Percentiles rank a stretch among this genome's conserved stretches.
These are phyloP conservation scores for Conomelus anceps DNA, from an alignment of 2,888 invertebrate species.

Conservation along the genomic window DNA sequence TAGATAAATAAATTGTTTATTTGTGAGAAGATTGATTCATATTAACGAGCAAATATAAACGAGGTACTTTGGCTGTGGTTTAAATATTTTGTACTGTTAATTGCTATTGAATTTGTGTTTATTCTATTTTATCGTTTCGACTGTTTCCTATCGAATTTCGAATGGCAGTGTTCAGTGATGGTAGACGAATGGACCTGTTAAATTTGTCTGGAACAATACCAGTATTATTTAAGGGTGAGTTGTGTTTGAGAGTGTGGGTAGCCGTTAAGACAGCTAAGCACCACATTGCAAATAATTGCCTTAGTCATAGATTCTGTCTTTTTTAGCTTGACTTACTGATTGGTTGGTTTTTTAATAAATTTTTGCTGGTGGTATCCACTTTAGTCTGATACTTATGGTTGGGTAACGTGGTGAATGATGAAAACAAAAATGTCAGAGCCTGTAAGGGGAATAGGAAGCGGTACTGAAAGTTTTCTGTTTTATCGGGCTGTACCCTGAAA, in stretches of 20 bases:
- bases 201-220: conserved; percentile 89
- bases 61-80: no score
- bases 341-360: neutral
- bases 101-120: neutral
- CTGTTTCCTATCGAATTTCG: conserved; percentile 25
- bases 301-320: neutral
- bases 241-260: neutral
- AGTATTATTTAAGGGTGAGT: conserved; percentile 74
- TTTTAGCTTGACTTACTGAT: neutral
- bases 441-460: no score
- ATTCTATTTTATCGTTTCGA: neutral
- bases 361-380: neutral
- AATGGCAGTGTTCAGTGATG: conserved; percentile 77
- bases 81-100: conserved; percentile 17
- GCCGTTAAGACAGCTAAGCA: neutral
- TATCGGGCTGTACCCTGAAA: no score
- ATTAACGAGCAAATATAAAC: no score
- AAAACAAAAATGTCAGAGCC: no score
- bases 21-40: no score
- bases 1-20: no score
- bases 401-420: no score
- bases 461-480: no score
- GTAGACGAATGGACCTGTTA: conserved; percentile 68
- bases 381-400: no score
- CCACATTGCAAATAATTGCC: neutral